Evolutionary conservation across 2,113 vertebrate species (phyloP).

Genomic region (Callospermophilus lateralis): DNA sequence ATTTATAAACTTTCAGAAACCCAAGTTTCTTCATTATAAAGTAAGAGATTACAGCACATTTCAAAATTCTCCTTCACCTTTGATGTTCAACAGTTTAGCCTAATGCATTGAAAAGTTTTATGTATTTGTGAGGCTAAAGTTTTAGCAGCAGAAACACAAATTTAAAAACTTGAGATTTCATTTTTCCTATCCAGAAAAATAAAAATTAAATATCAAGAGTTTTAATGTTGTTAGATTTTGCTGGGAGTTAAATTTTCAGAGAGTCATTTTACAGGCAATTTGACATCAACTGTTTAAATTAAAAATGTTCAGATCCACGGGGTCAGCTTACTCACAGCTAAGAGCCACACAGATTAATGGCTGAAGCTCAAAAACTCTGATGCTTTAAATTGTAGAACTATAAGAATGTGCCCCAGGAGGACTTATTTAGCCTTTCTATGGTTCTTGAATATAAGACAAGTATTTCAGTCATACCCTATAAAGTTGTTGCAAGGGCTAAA

Average conservation of each 20-base stretch:
- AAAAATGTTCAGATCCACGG: not conserved
- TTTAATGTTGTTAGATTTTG: not conserved
- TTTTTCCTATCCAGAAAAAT: not conserved
- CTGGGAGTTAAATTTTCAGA: not conserved
- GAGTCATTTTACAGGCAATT: not conserved
- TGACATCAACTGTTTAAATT: not conserved
- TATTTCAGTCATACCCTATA: not conserved
- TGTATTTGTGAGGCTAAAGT: not conserved
- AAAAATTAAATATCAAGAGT: not conserved
- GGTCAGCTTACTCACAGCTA: too few species aligned
- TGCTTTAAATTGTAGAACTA: not conserved
- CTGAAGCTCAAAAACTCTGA: rapidly evolving
- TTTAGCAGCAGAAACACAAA: not conserved
- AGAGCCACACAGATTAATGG: not conserved
- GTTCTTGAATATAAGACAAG: not conserved
- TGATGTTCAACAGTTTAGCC: not conserved
- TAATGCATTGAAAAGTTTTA: not conserved
- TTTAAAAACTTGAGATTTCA: not conserved
- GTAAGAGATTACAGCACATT: not conserved
- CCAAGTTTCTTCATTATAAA: not conserved
- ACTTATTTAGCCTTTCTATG: not conserved
- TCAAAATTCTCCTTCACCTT: not conserved
- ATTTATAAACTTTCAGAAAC: not conserved
- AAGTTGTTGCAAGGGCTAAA: not conserved
- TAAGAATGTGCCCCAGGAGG: too few species aligned